These are phyloP conservation scores for Scaptomyza flava DNA, from an alignment of 2,888 invertebrate species.

Conservation along the genomic window DNA sequence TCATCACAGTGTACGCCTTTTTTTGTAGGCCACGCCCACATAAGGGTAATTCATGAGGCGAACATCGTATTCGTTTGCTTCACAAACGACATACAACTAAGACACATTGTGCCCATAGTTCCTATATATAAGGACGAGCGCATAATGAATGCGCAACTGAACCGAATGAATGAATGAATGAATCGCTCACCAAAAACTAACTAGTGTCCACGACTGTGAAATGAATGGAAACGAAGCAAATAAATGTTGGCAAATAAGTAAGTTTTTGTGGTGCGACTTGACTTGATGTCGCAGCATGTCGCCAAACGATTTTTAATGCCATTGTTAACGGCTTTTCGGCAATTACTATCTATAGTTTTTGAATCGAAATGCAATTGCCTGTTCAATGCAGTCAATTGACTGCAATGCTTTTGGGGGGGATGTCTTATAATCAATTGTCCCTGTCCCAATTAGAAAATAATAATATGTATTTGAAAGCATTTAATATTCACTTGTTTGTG, in stretches of 20 bases:
- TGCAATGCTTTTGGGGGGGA: background rate
- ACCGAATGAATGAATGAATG: constrained; percentile 26
- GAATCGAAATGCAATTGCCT: constrained; percentile 53
- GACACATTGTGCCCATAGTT: constrained; percentile 39
- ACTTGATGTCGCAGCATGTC: constrained; percentile 6
- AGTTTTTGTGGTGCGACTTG: constrained; percentile 26
- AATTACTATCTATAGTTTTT: constrained; percentile 49
- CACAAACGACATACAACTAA: constrained; percentile 32
- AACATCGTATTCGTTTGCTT: constrained; percentile 37
- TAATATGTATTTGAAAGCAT: background rate
- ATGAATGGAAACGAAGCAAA: constrained; percentile 62
- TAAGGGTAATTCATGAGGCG: constrained; percentile 53
- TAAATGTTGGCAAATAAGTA: constrained; percentile 51
- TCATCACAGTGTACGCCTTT: constrained; percentile 12
- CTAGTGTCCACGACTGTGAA: constrained; percentile 44
- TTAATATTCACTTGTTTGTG: background rate
- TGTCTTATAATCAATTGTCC: background rate
- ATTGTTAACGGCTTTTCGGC: constrained; percentile 26
- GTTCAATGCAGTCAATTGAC: constrained; percentile 31
- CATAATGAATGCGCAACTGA: constrained; percentile 24
- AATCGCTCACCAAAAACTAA: constrained; percentile 12
- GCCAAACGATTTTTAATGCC: background rate
- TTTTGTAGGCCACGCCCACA: constrained; percentile 30
- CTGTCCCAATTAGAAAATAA: background rate
- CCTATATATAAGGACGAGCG: constrained; percentile 41